Base-by-base conservation (phyloP, 2,113 vertebrate genomes). In the Nothobranchius furzeri region DNA sequence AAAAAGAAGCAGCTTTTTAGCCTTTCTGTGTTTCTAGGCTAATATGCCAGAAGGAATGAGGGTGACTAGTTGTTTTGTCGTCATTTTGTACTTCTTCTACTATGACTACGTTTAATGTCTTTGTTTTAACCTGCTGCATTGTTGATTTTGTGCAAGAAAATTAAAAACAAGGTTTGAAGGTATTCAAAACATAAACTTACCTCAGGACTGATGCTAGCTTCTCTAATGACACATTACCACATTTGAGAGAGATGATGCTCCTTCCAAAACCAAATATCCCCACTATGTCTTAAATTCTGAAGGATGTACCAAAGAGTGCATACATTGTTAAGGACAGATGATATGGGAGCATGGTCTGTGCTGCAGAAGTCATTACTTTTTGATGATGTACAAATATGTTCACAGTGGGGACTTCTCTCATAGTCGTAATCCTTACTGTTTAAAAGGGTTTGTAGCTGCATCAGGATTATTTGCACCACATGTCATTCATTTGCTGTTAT, bases 401-500 rank as follows among this genome's bases (percentile, higher is more conserved):
- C 57, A n/a, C 20, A 7, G 25, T 1, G n/a, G 57, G 58, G 40
- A 49, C 17, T 48, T 12, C 36, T 40, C 60, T 70, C 12, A 50
- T 62, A 36, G 17, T 61, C 68, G 50, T 58, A 64, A 70, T 66
- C 61, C 73, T 53, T 78, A 75, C 66, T 75, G 68, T 42, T 69
- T 42, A 60, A 51, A 30, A 45, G 65, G 69, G 50, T 69, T 83
- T 78, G 78, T 65, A 40, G 69, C 2, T 30, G 30, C 30, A 30
- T 30, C 36, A 13, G 51, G 61, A 53, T 54, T 5, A 35, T 71
- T 78, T 68, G 50, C 43, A 49, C 69, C 75, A 60, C 54, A 45
- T 67, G 56, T 73, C 57, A 72, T 68, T 82, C 20, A 11, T 72
- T 69, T 62, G 57, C 79, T 69, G 56, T 73, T 60, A 71, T 71